Evolutionary conservation across 2,113 vertebrate species (phyloP).

Genomic region (Hippocampus guttulatus): DNA sequence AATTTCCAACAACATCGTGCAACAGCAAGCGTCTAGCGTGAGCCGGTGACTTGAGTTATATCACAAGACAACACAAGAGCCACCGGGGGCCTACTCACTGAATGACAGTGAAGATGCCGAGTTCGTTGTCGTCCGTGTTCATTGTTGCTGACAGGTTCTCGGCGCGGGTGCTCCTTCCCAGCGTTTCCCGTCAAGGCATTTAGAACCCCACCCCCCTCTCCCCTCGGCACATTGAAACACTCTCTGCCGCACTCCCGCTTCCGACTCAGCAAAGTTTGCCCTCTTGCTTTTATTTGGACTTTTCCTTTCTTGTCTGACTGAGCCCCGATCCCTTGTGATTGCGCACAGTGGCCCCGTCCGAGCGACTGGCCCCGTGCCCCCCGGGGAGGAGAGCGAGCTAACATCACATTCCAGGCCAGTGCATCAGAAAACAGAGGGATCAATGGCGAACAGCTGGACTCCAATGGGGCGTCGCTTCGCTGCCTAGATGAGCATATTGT

Average conservation of each 20-base stretch:
- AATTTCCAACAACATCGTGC: background rate
- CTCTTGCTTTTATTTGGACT: constrained; percentile 39
- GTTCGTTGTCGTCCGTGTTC: constrained; percentile 70
- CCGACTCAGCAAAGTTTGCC: constrained; percentile 27
- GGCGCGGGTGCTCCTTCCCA: constrained; percentile 34
- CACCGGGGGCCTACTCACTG: constrained; percentile 75
- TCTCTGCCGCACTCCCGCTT: constrained; percentile 8
- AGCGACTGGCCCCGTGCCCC: constrained; percentile 63
- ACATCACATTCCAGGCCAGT: constrained; percentile 73
- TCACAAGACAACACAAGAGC: constrained; percentile 4
- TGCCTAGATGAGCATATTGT: constrained; percentile 23
- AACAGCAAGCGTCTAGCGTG: background rate
- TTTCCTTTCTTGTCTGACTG: constrained; percentile 44
- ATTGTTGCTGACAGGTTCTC: constrained; percentile 58
- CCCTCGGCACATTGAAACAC: background rate
- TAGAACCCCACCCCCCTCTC: constrained; percentile 29
- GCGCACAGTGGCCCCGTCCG: constrained; percentile 59
- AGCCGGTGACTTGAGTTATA: constrained; percentile 13
- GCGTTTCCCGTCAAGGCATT: constrained; percentile 33
- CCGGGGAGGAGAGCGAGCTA: constrained; percentile 60
- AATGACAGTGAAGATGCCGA: constrained; percentile 82
- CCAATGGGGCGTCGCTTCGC: constrained; percentile 46
- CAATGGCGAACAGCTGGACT: constrained; percentile 78
- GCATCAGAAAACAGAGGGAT: constrained; percentile 75
- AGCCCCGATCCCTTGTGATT: constrained; percentile 37